Evolutionary conservation across 2,113 vertebrate genomes (phyloP).

Genomic region (Catharus minimus): DNA sequence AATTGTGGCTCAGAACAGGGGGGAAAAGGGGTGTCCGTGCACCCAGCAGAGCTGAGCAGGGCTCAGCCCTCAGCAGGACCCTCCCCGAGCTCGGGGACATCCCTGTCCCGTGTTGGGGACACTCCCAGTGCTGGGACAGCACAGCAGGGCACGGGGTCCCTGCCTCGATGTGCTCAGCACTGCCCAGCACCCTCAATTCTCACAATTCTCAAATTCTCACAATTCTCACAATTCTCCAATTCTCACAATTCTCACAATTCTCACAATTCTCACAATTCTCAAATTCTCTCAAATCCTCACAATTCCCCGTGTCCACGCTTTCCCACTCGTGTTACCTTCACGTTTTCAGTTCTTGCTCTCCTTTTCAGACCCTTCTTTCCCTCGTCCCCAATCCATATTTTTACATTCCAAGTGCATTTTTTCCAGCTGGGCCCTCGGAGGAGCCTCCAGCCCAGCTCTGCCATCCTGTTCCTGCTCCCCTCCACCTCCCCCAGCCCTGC

Average conservation of each 20-base stretch:
- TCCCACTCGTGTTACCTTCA: fast-evolving
- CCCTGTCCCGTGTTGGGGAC: background rate
- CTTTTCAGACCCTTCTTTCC: background rate
- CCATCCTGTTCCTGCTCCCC: background rate
- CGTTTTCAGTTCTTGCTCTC: background rate
- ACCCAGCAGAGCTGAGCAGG: background rate
- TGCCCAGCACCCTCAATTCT: background rate
- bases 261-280: background rate
- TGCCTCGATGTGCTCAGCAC: fast-evolving
- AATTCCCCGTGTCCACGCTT: fast-evolving
- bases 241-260: too few species aligned
- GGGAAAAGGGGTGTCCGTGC: fast-evolving
- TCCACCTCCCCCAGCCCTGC: background rate
- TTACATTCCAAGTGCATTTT: constrained; percentile 28
- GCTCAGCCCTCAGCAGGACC: background rate
- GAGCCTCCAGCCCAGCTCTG: background rate
- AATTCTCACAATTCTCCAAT: too few species aligned
- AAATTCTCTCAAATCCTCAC: too few species aligned
- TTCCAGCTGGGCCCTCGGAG: background rate
- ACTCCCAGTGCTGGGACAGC: background rate
- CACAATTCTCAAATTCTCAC: background rate
- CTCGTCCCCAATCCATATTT: constrained; percentile 26
- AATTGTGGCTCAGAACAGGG: background rate
- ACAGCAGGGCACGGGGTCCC: background rate
- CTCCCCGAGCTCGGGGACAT: background rate